Evolutionary conservation across 2,113 vertebrate species (phyloP).

Genomic region (Struthio camelus): DNA sequence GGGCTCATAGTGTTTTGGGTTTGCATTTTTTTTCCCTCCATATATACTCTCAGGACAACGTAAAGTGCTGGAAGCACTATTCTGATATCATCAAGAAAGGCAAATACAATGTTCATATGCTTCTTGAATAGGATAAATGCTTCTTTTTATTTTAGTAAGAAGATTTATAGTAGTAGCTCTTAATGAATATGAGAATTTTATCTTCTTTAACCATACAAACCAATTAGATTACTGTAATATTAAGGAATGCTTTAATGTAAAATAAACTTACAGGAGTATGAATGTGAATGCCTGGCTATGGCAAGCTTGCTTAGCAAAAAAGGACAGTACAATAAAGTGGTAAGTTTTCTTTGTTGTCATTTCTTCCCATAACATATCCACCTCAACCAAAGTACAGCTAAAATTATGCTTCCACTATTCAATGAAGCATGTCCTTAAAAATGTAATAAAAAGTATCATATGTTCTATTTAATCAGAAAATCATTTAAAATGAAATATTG

Average conservation of each 20-base stretch:
- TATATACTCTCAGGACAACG: neutral
- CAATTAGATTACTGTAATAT: slow-evolving; percentile 3
- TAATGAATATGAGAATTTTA: slow-evolving; percentile 30
- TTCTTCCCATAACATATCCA: neutral
- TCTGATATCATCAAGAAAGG: neutral
- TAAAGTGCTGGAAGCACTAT: neutral
- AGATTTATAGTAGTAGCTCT: neutral
- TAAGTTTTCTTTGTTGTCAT: neutral
- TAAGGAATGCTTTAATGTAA: neutral
- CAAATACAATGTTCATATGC: neutral
- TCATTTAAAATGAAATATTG: neutral
- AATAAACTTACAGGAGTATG: neutral
- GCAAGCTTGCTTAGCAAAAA: neutral
- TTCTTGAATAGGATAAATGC: neutral
- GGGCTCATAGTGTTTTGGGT: neutral
- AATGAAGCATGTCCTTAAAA: neutral
- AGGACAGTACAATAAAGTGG: neutral
- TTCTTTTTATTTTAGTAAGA: slow-evolving; percentile 27
- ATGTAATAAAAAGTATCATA: accelerated
- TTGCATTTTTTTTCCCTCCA: neutral
- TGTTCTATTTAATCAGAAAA: neutral
- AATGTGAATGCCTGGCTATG: neutral
- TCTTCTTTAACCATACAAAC: neutral
- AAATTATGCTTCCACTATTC: neutral
- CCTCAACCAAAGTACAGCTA: neutral